phyloP scores from a whole-genome alignment of 35 echinoderm and acorn worm species.

The Diadema setosum region DNA sequence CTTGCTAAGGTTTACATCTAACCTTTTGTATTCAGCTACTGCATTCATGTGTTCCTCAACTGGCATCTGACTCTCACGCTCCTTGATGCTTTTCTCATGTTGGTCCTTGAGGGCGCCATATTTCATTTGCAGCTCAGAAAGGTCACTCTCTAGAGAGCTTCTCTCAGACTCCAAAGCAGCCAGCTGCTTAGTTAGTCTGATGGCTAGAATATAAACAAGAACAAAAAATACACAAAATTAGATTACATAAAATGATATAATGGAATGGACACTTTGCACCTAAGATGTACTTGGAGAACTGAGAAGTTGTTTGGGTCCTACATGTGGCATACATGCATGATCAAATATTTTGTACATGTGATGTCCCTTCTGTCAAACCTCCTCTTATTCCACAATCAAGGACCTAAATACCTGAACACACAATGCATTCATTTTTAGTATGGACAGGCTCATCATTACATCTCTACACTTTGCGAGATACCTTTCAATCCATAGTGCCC shows the following conservation, averaged over 20 bases:
- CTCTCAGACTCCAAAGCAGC: slow-evolving; percentile 76
- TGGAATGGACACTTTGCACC: background rate
- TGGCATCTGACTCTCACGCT: slow-evolving; percentile 63
- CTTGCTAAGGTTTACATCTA: no score
- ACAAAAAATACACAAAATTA: slow-evolving; percentile 8
- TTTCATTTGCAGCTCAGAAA: slow-evolving; percentile 41
- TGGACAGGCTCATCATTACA: no score
- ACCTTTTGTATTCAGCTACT: slow-evolving; percentile 74
- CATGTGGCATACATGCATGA: no score
- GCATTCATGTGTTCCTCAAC: slow-evolving; percentile 72
- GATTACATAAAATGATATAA: background rate
- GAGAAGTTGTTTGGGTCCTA: no score
- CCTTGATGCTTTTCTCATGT: slow-evolving; percentile 45
- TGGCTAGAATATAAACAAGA: slow-evolving; percentile 23
- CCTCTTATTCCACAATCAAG: no score
- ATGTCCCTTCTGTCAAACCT: no score
- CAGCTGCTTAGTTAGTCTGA: slow-evolving; percentile 53
- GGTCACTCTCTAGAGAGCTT: slow-evolving; percentile 33
- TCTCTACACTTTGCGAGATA: no score
- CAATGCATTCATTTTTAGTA: no score
- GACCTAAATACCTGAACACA: no score
- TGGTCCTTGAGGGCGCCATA: slow-evolving; percentile 76
- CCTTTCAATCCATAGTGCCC: no score
- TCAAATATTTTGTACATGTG: no score
- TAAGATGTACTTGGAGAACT: no score